A percentile compares a stretch with the other conserved stretches of the same genome.
Conservation (phyloP, 2,797 vertebrate species). For the Lophius americanus region DNA sequence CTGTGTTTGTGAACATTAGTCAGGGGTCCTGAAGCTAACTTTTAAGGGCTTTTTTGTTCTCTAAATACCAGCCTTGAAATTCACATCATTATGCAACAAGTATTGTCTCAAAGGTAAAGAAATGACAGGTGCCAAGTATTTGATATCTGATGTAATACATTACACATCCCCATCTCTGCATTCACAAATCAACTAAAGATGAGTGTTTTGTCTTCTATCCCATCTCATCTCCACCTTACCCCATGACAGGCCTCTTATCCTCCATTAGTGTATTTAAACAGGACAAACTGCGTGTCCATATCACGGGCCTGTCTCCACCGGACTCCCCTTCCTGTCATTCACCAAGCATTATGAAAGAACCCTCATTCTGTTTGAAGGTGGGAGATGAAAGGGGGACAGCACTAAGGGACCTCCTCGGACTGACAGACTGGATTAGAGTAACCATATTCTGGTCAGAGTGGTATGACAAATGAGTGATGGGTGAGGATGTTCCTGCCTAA, state of each 20-base stretch:
- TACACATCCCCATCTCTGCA: slow-evolving; percentile 41
- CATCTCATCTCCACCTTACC: slow-evolving; percentile 64
- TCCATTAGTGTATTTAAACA: slow-evolving; percentile 81
- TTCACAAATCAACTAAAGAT: slow-evolving; percentile 44
- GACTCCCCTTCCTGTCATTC: slow-evolving; percentile 71
- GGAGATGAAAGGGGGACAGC: slow-evolving; percentile 77
- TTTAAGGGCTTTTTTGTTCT: slow-evolving; percentile 21
- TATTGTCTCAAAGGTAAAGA: slow-evolving; percentile 38
- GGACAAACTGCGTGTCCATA: slow-evolving; percentile 81
- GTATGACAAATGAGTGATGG: slow-evolving; percentile 50
- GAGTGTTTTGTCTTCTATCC: slow-evolving; percentile 71
- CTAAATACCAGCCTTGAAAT: slow-evolving; percentile 20
- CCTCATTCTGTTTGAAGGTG: slow-evolving; percentile 83
- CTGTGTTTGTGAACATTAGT: slow-evolving; percentile 50
- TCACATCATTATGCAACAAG: slow-evolving; percentile 19
- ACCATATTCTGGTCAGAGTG: slow-evolving; percentile 26
- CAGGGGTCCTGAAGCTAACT: slow-evolving; percentile 42
- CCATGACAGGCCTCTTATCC: slow-evolving; percentile 75
- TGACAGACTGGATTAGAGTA: slow-evolving; percentile 70
- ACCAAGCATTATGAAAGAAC: slow-evolving; percentile 73
- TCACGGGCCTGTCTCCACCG: slow-evolving; percentile 59
- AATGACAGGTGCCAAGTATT: slow-evolving; percentile 28
- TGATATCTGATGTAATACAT: slow-evolving; percentile 57
- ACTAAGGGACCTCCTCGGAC: slow-evolving; percentile 56
- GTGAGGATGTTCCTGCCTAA: slow-evolving; percentile 70